Evolutionary conservation across 2,113 vertebrate genomes (phyloP).

Genomic region (Ammospiza nelsoni): DNA sequence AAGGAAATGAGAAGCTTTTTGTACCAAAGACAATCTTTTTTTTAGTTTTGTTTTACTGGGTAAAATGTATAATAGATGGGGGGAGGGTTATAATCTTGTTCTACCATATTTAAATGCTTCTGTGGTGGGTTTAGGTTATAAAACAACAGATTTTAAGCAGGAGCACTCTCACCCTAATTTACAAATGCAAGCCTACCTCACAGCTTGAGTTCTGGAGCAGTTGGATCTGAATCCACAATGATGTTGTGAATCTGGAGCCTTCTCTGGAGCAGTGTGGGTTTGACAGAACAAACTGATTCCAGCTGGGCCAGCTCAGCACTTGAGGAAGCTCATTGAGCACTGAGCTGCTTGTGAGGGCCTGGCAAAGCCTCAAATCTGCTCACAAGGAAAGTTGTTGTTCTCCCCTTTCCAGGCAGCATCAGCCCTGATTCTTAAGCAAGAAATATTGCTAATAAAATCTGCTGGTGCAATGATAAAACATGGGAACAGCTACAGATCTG

Average conservation of each 20-base stretch:
- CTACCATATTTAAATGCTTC: background rate
- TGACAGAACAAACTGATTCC: background rate
- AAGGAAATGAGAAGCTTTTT: background rate
- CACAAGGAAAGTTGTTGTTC: constrained; percentile 45
- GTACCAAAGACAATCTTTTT: background rate
- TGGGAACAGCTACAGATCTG: background rate
- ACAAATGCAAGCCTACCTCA: background rate
- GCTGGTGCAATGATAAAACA: background rate
- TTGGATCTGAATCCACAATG: background rate
- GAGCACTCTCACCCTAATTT: background rate
- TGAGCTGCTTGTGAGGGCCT: constrained; percentile 38
- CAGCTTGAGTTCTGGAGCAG: background rate
- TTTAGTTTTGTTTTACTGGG: background rate
- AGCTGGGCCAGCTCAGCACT: background rate
- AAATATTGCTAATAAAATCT: background rate
- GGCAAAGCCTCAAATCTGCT: constrained; percentile 53
- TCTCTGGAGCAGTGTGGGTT: background rate
- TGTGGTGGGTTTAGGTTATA: background rate
- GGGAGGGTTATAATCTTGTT: background rate
- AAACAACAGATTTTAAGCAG: background rate
- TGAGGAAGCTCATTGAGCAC: constrained; percentile 45
- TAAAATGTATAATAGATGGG: background rate
- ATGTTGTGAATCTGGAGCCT: background rate
- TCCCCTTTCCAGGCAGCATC: background rate
- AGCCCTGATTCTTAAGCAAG: background rate